Percentiles rank a stretch among this genome's conserved stretches.
phyloP scores from a whole-genome alignment of 2,888 invertebrate genomes.

The Heteromurus nitidus region DNA sequence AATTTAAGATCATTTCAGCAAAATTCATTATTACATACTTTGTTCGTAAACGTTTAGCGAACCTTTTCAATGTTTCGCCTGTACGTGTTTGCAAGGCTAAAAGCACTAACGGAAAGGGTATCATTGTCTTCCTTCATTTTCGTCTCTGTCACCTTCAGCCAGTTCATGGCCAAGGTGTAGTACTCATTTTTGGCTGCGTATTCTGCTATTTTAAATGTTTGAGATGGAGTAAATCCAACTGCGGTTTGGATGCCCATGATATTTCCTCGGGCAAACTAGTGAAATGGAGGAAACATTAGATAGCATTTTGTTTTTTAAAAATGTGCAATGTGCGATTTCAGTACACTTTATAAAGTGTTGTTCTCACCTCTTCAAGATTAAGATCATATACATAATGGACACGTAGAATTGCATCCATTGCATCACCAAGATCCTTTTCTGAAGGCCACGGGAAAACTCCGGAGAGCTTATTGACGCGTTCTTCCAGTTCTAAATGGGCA shows the following conservation, averaged over 20 bases:
- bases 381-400: slow-evolving; percentile 72
- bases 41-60: neutral
- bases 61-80: slow-evolving; percentile 67
- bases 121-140: slow-evolving; percentile 67
- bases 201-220: slow-evolving; percentile 71
- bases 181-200: slow-evolving; percentile 70
- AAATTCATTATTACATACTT: neutral
- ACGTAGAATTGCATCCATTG: slow-evolving; percentile 71
- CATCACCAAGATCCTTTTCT: slow-evolving; percentile 70
- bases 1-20: neutral
- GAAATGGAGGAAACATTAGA: neutral
- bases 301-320: too few relatives aligned
- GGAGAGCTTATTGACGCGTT: slow-evolving; percentile 68
- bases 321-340: too few relatives aligned
- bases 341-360: too few relatives aligned
- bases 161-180: slow-evolving; percentile 72
- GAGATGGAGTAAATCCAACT: slow-evolving; percentile 69
- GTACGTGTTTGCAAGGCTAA: slow-evolving; percentile 67
- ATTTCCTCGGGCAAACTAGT: slow-evolving; percentile 67
- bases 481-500: slow-evolving; percentile 59
- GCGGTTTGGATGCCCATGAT: slow-evolving; percentile 68
- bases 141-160: slow-evolving; percentile 70
- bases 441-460: slow-evolving; percentile 70
- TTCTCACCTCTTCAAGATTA: slow-evolving; percentile 67
- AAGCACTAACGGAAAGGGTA: slow-evolving; percentile 60